Evolutionary conservation across 30 jellyfish, hydroid and myxozoan species (phyloP), one percentile per base, ranked within the genome.

Genomic region (Hydractinia symbiolongicarpus): DNA sequence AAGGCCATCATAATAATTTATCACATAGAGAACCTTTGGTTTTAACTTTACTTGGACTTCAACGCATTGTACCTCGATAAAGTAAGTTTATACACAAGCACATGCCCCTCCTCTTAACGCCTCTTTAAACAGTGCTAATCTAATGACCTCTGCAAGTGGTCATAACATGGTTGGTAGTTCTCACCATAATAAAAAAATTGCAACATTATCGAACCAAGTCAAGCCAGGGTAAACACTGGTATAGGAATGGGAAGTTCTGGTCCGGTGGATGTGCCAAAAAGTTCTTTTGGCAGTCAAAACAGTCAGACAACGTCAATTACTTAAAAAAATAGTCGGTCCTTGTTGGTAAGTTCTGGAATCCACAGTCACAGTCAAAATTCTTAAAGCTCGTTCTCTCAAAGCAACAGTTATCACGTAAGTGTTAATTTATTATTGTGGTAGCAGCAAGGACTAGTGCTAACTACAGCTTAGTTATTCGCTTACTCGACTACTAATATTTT

Each of bases 91-190:
- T 70, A 50, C 21, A 6, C 21, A 54, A 6, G 44, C 14, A 70
- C 58, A 70, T 70, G 79, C 79, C 55, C 79, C 54, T 61, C 68
- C 87, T 6, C 87, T 58, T 68, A 79, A 66, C 66, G 87, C 87
- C 20, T 50, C 87, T 19, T 53, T 79, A 40, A 79, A 76, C 53
- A 76, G 87, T 40, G 20, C 87, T 20, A 79, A 79, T 40, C 72
- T 79, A 50, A 49, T 79, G 15, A 61, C 87, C 7, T 15, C 87
- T 11, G 69, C 68, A 3, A 69, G 77, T 9, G 17, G 7, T 6
- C 51, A 51, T 16, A 78, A 77, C 5, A 71, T 15, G 55, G 49
- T 40, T 9, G 16, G 30, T 9, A 15, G 50, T 7, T 62, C 73
- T 50, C 73, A 62, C 9, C 73, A 40, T 5, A 40, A 62, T 9